Evolutionary conservation across 2,888 invertebrate species (phyloP).

Genomic region (Amorpha juglandis): DNA sequence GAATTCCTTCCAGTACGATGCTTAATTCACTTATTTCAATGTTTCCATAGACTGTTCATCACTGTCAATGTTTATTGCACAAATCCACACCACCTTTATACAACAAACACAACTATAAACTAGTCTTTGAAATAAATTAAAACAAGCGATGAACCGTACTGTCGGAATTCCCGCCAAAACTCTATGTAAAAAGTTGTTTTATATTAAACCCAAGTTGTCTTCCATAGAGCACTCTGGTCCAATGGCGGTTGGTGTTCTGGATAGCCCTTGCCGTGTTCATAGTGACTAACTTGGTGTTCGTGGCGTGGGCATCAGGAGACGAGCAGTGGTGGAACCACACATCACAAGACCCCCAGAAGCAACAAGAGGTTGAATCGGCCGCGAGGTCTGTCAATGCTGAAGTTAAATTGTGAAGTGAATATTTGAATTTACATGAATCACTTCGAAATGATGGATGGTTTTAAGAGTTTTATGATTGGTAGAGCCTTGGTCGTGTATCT

Average conservation of each 20-base stretch:
- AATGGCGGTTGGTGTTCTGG: constrained; percentile 93
- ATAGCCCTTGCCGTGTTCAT: constrained; percentile 89
- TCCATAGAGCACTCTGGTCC: constrained; percentile 83
- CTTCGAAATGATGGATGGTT: too few species aligned
- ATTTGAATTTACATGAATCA: too few species aligned
- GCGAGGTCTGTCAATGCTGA: constrained; percentile 65
- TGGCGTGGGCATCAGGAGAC: constrained; percentile 90
- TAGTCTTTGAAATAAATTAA: too few species aligned
- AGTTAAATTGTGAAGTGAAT: constrained; percentile 57
- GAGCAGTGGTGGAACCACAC: constrained; percentile 90
- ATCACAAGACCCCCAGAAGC: constrained; percentile 61
- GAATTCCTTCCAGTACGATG: too few species aligned
- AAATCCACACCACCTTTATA: too few species aligned
- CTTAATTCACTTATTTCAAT: too few species aligned
- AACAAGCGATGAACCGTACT: too few species aligned
- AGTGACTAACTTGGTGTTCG: constrained; percentile 88
- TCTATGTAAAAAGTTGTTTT: too few species aligned
- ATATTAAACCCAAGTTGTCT: background rate
- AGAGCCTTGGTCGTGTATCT: background rate
- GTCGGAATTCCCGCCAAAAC: too few species aligned
- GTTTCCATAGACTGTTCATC: too few species aligned
- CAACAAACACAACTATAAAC: too few species aligned
- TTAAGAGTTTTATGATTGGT: background rate
- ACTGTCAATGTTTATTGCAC: too few species aligned
- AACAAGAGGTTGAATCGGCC: constrained; percentile 58